These are phyloP conservation scores for Osmoderma eremita DNA, from an alignment of 2,888 invertebrate genomes.

Conservation along the genomic window DNA sequence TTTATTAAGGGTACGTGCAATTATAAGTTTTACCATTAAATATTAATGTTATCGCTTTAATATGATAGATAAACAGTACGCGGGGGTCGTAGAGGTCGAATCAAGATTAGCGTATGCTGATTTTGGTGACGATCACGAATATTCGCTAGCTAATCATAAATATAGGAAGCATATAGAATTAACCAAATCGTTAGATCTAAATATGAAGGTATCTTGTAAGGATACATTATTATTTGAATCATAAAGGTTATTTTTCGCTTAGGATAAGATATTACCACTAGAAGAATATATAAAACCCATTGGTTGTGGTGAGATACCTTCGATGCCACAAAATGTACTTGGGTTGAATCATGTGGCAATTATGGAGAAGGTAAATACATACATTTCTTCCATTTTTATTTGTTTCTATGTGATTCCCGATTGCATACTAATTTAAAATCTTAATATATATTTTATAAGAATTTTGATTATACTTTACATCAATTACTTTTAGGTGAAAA, in stretches of 20 bases:
- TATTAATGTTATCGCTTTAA: conserved; percentile 8
- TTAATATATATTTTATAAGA: conserved; percentile 32
- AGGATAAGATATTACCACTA: conserved; percentile 50
- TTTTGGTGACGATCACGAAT: conserved; percentile 74
- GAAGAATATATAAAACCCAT: conserved; percentile 47
- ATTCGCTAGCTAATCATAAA: conserved; percentile 60
- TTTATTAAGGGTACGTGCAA: conserved; percentile 73
- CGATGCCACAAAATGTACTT: conserved; percentile 77
- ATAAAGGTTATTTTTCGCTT: not conserved
- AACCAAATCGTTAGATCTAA: conserved; percentile 65
- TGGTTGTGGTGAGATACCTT: conserved; percentile 66
- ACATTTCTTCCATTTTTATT: no score
- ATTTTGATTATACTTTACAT: not conserved
- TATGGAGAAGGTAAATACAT: conserved; percentile 64
- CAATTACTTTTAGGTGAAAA: conserved; percentile 55
- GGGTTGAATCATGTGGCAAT: conserved; percentile 76
- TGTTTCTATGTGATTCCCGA: conserved; percentile 5
- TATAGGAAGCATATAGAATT: conserved; percentile 61
- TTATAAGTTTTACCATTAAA: not conserved
- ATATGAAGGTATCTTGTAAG: conserved; percentile 62
- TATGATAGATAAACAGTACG: conserved; percentile 69
- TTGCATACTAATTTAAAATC: not conserved
- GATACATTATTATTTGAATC: not conserved
- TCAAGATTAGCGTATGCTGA: conserved; percentile 70
- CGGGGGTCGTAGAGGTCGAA: conserved; percentile 70